Percentiles rank a stretch among this genome's conserved stretches.
Evolutionary conservation across 2,797 vertebrate species (phyloP).

Genomic region (Macroramphosus scolopax): DNA sequence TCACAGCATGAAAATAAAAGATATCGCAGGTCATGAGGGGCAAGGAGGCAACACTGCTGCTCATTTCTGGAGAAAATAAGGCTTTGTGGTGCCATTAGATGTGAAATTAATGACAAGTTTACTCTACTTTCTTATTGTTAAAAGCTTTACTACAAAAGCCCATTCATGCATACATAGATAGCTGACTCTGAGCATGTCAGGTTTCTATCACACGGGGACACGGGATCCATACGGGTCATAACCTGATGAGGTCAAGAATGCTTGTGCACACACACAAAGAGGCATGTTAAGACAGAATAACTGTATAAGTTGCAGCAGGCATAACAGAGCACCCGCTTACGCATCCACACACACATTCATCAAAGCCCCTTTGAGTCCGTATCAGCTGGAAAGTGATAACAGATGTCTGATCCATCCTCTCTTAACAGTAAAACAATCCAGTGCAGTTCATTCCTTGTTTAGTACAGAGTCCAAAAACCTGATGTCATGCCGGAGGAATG

Average conservation of each 20-base stretch:
- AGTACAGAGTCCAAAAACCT: conserved; percentile 44
- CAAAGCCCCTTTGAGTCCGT: conserved; percentile 41
- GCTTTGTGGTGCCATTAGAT: conserved; percentile 23
- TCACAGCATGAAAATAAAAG: conserved; percentile 65
- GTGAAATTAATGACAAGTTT: conserved; percentile 25
- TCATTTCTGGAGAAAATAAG: conserved; percentile 21
- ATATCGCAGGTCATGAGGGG: conserved; percentile 61
- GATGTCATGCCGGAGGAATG: conserved; percentile 62
- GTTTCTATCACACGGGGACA: conserved; percentile 29
- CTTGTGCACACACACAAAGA: conserved; percentile 11
- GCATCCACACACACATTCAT: conserved; percentile 24
- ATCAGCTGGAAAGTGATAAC: conserved; percentile 63
- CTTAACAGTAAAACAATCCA: conserved; percentile 54
- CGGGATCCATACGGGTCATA: conserved; percentile 30
- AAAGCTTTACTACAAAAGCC: conserved; percentile 29
- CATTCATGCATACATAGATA: conserved; percentile 21
- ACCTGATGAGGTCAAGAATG: conserved; percentile 39
- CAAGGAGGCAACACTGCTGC: conserved; percentile 30
- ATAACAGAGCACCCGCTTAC: conserved; percentile 15
- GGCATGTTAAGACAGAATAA: conserved; percentile 7
- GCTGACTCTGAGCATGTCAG: conserved; percentile 20
- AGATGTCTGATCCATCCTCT: conserved; percentile 66
- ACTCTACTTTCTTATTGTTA: conserved; percentile 16
- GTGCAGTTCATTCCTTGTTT: conserved; percentile 52
- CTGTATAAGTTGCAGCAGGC: conserved; percentile 8